A percentile compares a stretch with the other conserved stretches of the same genome.
Evolutionary conservation across 2,888 invertebrate genomes (phyloP).

Genomic region (Cantharis flavilabris): DNA sequence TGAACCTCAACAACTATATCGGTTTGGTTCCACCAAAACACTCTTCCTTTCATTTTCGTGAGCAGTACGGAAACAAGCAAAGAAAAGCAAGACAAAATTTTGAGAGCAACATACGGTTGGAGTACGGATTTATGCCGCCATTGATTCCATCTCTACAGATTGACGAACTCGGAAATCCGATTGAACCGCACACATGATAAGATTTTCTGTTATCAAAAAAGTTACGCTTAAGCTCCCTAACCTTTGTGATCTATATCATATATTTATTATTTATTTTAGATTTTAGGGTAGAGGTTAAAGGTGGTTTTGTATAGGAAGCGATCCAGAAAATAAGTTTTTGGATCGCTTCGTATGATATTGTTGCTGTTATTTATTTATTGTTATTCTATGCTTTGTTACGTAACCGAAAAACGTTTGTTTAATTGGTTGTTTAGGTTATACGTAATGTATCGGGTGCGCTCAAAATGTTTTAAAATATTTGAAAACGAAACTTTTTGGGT

Average conservation of each 20-base stretch:
- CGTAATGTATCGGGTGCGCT: neutral
- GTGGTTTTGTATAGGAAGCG: neutral
- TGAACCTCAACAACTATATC: conserved; percentile 27
- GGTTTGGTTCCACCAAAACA: conserved; percentile 24
- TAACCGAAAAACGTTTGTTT: neutral
- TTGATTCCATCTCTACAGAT: conserved; percentile 80
- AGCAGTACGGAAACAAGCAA: conserved; percentile 21
- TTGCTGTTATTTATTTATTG: neutral
- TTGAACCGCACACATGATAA: conserved; percentile 50
- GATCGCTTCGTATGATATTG: neutral
- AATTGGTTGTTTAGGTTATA: neutral
- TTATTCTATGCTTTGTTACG: neutral
- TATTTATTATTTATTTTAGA: neutral
- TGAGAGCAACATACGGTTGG: conserved; percentile 71
- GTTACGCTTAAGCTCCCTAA: neutral
- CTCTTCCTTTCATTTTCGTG: conserved; percentile 19
- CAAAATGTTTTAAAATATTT: neutral
- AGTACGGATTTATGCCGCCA: conserved; percentile 83
- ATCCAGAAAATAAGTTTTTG: neutral
- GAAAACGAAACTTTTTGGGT: neutral
- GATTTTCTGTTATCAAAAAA: neutral
- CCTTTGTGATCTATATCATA: neutral
- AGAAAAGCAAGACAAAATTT: conserved; percentile 53
- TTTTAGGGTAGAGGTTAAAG: neutral
- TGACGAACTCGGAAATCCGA: conserved; percentile 71